These are phyloP conservation scores for Epinephelus malabaricus DNA, from an alignment of 2,797 vertebrate genomes.

Conservation along the genomic window DNA sequence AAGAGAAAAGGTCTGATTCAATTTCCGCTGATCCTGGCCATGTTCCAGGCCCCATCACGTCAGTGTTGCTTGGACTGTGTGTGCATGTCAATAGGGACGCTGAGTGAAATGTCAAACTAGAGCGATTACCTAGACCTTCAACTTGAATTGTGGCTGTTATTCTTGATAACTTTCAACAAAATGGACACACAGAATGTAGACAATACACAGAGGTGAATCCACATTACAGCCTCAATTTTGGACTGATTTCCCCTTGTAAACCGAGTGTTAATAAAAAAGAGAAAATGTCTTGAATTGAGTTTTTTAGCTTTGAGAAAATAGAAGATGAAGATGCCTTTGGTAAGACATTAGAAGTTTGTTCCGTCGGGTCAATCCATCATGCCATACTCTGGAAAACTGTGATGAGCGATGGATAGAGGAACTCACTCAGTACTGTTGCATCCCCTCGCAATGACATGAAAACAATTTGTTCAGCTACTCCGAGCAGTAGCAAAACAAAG, in stretches of 20 bases:
- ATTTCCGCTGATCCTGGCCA: neutral
- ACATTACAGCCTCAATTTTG: neutral
- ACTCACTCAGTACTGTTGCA: constrained; percentile 33
- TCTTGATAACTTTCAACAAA: neutral
- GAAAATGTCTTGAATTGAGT: neutral
- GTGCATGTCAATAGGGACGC: neutral
- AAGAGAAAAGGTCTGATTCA: neutral
- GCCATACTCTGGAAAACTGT: constrained; percentile 16
- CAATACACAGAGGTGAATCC: neutral
- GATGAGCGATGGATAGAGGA: constrained; percentile 33
- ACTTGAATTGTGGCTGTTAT: neutral
- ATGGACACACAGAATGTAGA: neutral
- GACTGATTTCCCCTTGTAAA: neutral
- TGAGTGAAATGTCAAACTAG: constrained; percentile 34
- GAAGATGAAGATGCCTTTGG: neutral
- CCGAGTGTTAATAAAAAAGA: neutral
- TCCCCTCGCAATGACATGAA: constrained; percentile 57
- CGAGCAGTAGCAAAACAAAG: constrained; percentile 60
- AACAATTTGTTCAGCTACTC: constrained; percentile 55
- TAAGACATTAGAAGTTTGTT: constrained; percentile 16
- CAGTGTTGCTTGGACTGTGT: neutral
- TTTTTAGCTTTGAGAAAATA: neutral
- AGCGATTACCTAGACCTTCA: neutral
- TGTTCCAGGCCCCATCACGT: too few species aligned
- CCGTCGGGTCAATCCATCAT: constrained; percentile 48